A percentile compares a stretch with the other conserved stretches of the same genome.
phyloP scores from a whole-genome alignment of 30 jellyfish, hydroid and myxozoan genomes.

The Nemopilema nomurai region DNA sequence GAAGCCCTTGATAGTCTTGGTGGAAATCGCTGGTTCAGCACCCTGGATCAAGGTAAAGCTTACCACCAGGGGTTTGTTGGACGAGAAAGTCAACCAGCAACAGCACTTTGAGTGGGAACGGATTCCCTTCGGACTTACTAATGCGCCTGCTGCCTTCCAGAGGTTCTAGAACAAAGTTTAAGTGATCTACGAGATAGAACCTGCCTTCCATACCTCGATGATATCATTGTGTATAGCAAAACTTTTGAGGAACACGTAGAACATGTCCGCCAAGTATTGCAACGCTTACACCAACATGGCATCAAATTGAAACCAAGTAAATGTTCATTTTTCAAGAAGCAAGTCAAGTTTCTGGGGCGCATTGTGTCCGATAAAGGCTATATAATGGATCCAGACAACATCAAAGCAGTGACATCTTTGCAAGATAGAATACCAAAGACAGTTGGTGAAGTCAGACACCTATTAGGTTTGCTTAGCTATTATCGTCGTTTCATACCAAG shows the following conservation, averaged over 20 bases:
- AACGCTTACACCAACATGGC: constrained; percentile 49
- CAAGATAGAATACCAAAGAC: constrained; percentile 46
- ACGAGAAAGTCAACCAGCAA: constrained; percentile 34
- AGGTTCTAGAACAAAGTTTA: constrained; percentile 40
- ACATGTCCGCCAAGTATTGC: constrained; percentile 56
- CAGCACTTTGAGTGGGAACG: constrained; percentile 52
- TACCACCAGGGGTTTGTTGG: constrained; percentile 71
- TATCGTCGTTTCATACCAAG: constrained; percentile 48
- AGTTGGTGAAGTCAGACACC: constrained; percentile 53
- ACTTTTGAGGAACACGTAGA: constrained; percentile 49
- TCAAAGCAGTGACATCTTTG: constrained; percentile 57
- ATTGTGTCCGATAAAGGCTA: constrained; percentile 46
- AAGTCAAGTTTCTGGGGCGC: constrained; percentile 55
- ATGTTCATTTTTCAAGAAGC: constrained; percentile 42
- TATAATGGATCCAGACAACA: constrained; percentile 33
- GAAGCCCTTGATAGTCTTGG: constrained; percentile 39
- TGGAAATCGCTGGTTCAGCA: constrained; percentile 58
- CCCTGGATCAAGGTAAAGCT: constrained; percentile 62
- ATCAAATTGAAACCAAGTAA: constrained; percentile 52
- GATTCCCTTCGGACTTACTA: constrained; percentile 58
- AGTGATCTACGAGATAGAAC: constrained; percentile 30
- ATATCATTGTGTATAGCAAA: constrained; percentile 37
- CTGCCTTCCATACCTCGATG: constrained; percentile 55
- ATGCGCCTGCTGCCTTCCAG: constrained; percentile 71
- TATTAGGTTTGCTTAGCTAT: constrained; percentile 59